These are phyloP conservation scores for Onthophagus sagittarius DNA, from an alignment of 2,888 invertebrate species.

Conservation along the genomic window DNA sequence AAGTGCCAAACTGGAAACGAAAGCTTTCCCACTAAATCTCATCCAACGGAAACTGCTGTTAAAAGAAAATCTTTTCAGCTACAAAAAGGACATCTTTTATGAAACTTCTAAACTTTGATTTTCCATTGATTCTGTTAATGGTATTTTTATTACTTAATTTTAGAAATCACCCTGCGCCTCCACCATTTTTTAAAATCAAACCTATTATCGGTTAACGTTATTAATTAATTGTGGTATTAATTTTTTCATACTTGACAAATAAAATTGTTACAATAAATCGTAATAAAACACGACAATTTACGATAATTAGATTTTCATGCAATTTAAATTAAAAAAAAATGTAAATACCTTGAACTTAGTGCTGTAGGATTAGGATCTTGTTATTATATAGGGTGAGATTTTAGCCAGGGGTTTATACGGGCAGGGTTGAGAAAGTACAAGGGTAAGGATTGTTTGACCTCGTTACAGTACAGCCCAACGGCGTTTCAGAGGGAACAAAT, in stretches of 20 bases:
- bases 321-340: background rate
- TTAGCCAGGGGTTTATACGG: background rate
- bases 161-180: background rate
- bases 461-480: conserved; percentile 30
- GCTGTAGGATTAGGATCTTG: background rate
- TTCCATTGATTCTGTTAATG: background rate
- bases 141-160: background rate
- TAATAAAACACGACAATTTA: no score
- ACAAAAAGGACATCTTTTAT: background rate
- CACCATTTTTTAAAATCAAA: background rate
- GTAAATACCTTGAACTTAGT: background rate
- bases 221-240: no score
- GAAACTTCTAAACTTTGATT: background rate
- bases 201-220: no score
- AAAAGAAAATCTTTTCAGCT: background rate
- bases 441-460: conserved; percentile 38
- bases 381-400: background rate
- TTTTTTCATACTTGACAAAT: no score
- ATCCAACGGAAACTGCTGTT: no score
- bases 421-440: conserved; percentile 22
- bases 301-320: no score
- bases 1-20: no score
- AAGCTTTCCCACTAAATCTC: no score
- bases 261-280: no score
- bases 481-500: conserved; percentile 34